A percentile compares a stretch with the other conserved stretches of the same genome.
phyloP scores from a whole-genome alignment of 2,888 invertebrate genomes.

The Agrotis puta region DNA sequence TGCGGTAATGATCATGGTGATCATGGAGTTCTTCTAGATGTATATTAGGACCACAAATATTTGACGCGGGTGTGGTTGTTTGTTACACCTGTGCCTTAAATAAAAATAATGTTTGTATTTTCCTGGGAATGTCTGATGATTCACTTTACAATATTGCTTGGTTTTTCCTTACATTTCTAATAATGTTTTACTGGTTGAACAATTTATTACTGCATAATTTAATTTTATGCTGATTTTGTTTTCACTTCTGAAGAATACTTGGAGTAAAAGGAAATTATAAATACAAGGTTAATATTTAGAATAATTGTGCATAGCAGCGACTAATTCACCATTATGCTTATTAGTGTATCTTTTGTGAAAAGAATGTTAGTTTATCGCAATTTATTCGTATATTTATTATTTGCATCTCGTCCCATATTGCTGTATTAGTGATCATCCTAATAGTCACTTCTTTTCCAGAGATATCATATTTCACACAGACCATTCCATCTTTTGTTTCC shows the following conservation, averaged over 20 bases:
- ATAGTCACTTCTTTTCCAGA: no score
- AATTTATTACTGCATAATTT: neutral
- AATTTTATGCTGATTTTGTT: neutral
- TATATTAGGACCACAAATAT: neutral
- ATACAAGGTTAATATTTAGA: neutral
- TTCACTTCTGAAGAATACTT: neutral
- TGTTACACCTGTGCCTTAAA: slow-evolving; percentile 18
- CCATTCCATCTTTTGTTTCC: no score
- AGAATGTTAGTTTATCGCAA: no score
- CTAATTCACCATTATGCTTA: neutral
- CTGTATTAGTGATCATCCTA: no score
- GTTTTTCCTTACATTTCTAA: neutral
- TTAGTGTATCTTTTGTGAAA: neutral
- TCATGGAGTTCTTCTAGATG: neutral
- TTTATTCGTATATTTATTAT: no score
- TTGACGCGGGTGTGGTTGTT: slow-evolving; percentile 1
- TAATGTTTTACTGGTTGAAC: slow-evolving; percentile 1
- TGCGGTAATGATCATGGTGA: no score
- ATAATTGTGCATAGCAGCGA: neutral
- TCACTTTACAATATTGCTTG: neutral
- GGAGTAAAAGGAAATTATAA: neutral
- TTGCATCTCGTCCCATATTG: no score
- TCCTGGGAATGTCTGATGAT: slow-evolving; percentile 3
- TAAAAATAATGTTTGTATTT: slow-evolving; percentile 9
- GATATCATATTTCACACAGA: no score